These are phyloP conservation scores for Ictalurus furcatus DNA, from an alignment of 2,113 vertebrate species.

Conservation along the genomic window DNA sequence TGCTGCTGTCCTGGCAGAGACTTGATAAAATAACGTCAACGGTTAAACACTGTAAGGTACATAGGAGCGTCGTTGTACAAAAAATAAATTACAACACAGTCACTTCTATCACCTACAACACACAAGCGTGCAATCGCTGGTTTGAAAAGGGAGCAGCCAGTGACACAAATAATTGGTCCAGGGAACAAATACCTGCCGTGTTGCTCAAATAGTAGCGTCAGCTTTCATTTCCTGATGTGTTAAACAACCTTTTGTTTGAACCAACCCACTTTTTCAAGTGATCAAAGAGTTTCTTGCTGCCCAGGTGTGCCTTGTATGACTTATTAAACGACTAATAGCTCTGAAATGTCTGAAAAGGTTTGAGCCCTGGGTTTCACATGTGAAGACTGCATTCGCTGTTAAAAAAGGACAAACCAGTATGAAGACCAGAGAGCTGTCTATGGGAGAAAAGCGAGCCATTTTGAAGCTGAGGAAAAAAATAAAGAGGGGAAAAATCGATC, in stretches of 20 bases:
- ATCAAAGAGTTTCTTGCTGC: too few relatives aligned
- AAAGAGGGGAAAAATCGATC: too few relatives aligned
- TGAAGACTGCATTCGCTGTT: too few relatives aligned
- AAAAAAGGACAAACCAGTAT: not conserved
- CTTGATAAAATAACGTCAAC: slow-evolving; percentile 61
- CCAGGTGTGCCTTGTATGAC: too few relatives aligned
- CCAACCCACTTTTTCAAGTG: not conserved
- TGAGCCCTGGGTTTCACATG: too few relatives aligned
- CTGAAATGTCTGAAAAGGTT: too few relatives aligned
- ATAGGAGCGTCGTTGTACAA: not conserved
- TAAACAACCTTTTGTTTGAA: not conserved
- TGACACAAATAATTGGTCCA: not conserved
- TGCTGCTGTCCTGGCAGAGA: slow-evolving; percentile 96
- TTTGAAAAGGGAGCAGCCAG: not conserved
- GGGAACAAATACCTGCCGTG: not conserved
- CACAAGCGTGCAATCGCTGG: not conserved
- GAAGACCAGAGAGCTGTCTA: too few relatives aligned
- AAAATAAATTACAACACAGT: not conserved
- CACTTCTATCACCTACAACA: not conserved
- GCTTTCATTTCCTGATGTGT: not conserved
- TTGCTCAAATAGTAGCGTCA: not conserved
- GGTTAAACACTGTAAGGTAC: not conserved
- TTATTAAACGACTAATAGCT: too few relatives aligned
- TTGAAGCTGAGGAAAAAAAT: too few relatives aligned
- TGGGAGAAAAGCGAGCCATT: too few relatives aligned